These are phyloP conservation scores for Electrona antarctica DNA, from an alignment of 2,113 vertebrate genomes.

Conservation along the genomic window DNA sequence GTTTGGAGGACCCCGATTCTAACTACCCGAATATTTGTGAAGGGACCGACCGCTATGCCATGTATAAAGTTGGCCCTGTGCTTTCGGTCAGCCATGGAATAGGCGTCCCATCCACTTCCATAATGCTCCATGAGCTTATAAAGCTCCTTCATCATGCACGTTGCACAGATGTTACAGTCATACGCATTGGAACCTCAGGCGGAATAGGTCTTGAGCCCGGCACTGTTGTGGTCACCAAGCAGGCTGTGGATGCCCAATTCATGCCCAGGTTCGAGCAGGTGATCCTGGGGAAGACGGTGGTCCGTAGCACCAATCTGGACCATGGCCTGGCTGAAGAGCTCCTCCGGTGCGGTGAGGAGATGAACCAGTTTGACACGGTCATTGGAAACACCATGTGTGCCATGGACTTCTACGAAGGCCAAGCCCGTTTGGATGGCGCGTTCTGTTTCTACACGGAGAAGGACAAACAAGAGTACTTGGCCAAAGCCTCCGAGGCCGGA, in stretches of 20 bases:
- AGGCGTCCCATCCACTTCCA: slow-evolving; percentile 90
- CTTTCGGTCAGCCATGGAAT: slow-evolving; percentile 94
- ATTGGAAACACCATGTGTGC: slow-evolving; percentile 94
- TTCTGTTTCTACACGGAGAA: slow-evolving; percentile 88
- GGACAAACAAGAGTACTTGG: slow-evolving; percentile 89
- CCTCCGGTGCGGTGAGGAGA: slow-evolving; percentile 81
- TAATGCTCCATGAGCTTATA: slow-evolving; percentile 89
- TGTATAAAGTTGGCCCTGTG: slow-evolving; percentile 96
- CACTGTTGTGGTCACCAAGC: slow-evolving; percentile 89
- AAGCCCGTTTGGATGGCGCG: slow-evolving; percentile 95
- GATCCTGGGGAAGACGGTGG: slow-evolving; percentile 85
- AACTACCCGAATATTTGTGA: slow-evolving; percentile 90
- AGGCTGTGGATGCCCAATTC: slow-evolving; percentile 88
- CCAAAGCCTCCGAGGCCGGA: slow-evolving; percentile 82
- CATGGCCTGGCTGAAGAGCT: slow-evolving; percentile 82
- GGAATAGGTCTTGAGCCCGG: slow-evolving; percentile 92
- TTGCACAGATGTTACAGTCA: slow-evolving; percentile 81
- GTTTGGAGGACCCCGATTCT: slow-evolving; percentile 68
- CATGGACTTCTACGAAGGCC: slow-evolving; percentile 96
- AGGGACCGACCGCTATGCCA: slow-evolving; percentile 90
- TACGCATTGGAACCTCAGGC: slow-evolving; percentile 89
- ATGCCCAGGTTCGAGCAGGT: slow-evolving; percentile 87
- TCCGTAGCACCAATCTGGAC: slow-evolving; percentile 83
- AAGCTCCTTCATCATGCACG: slow-evolving; percentile 85
- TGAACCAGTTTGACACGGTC: slow-evolving; percentile 84